Evolutionary conservation across 2,113 vertebrate species (phyloP), one percentile per base, ranked within the genome.

Genomic region (Acrocephalus kingi): DNA sequence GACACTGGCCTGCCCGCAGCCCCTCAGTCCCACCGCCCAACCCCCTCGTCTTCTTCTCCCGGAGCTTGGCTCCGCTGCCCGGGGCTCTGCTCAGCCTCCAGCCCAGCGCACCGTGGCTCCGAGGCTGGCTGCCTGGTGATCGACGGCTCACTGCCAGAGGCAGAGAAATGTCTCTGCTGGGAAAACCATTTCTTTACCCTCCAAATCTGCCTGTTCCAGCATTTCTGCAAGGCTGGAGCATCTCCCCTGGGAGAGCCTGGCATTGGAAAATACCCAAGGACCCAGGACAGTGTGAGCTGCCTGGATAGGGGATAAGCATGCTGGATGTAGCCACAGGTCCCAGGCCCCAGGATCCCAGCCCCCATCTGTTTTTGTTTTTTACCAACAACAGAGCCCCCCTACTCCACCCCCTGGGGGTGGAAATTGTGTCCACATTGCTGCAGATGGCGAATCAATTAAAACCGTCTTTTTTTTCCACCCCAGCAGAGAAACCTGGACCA

Each of bases 371-470:
- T 92, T 69, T 85, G 63, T 17, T 92, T 88, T 69, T 69, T 76
- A 54, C 45, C 39, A 85, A 54, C n/a, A 66, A 8, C 31, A 89
- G 85, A 83, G 6, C 16, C 31, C 48, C 16, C 9, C 33, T 2
- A 0, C 58, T 52, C 56, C 81, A 52, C 41, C 58, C 66, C 81
- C 63, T 6, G 0, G 31, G 72, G 41, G 67, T 90, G 85, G 31
- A 95, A 92, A 80, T 76, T 27, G 20, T 24, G 61, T 80, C 88
- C 95, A 88, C 13, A 1, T 92, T 92, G 78, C 79, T 90, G 72
- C 94, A 93, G 79, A 88, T 90, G 83, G 78, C 0, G 2, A 82
- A 22, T 72, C 82, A 56, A 92, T 92, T 83, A 86, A 93, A 95
- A 92, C 25, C 79, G 92, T 21, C 49, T 48, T 49, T 56, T 61